Base-by-base conservation (phyloP, 1,140 invertebrate genomes). In the Drosophila burlai region DNA sequence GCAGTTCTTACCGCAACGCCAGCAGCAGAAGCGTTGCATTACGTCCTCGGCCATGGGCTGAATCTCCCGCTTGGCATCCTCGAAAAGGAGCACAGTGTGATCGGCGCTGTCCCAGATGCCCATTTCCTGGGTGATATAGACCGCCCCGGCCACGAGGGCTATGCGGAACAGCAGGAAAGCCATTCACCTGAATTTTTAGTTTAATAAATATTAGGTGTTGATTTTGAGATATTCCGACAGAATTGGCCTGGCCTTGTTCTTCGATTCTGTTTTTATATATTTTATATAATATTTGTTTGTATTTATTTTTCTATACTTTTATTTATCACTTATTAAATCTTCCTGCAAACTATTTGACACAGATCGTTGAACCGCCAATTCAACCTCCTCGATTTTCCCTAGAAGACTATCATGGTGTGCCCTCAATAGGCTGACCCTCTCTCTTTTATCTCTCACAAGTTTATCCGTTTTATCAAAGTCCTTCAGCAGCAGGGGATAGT, bases 131-230 rank as follows among this genome's bases (percentile, higher is more conserved):
- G 76, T 79, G 13, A n/a, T 42, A 58, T 63, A 71, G 0, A 71
- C 45, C 7, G 42, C 24, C 9, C 65, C 76, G 13, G 75, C 76
- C 38, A 71, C 75, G 11, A 79, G 8, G 15, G 50, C 75, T 15
- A 79, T 4, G 9, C 67, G 67, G 9, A 78, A 11, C 1, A 71
- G 38, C 4, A 78, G 31, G 21, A 47, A 26, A 45, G 66, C 46
- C 75, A 77, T 77, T 18, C 9, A 24, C 13, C 0, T 2, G 18
- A 72, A 71, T 16, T 72, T 71, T n/a, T 4, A 16, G 1, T 11
- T 54, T 4, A 4, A 2, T 2, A 15, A 34, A 42, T 26, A 29
- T 13, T 36, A 4, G 9, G 4, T 16, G 4, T 40, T 42, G 8
- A 18, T 58, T 45, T 66, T 71, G 16, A 0, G 2, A 50, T 72